These are phyloP conservation scores for Siderastrea siderea DNA, from an alignment of 92 coral and sea anemone species.

Conservation along the genomic window DNA sequence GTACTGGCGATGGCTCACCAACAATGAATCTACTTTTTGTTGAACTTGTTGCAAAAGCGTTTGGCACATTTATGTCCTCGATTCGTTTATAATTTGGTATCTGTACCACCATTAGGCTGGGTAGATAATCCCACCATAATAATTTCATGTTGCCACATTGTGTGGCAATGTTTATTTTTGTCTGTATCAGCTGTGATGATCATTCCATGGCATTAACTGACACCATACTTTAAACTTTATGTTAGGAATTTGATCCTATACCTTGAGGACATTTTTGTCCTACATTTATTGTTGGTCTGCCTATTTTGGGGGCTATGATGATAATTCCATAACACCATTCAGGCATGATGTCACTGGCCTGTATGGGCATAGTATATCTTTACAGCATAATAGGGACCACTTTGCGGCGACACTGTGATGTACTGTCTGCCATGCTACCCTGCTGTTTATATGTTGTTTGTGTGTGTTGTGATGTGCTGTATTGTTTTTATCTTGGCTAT, in stretches of 20 bases:
- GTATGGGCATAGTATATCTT: background rate
- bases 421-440: conserved; percentile 16
- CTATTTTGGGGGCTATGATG: background rate
- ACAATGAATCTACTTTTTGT: background rate
- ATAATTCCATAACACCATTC: background rate
- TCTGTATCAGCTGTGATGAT: conserved; percentile 2
- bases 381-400: background rate
- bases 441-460: conserved; percentile 22
- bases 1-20: background rate
- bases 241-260: conserved; percentile 15
- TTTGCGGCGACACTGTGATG: background rate
- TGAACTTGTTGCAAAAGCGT: background rate
- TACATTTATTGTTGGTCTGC: background rate
- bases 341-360: background rate
- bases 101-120: background rate
- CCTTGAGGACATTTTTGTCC: background rate
- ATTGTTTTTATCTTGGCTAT: conserved; percentile 1
- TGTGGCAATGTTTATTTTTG: background rate
- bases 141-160: background rate
- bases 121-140: conserved; percentile 1
- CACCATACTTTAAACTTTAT: background rate
- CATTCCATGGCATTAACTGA: conserved; percentile 5
- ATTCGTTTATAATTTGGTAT: background rate
- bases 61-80: background rate
- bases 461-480: conserved; percentile 1